Conservation (phyloP, 35 echinoderm and acorn worm species). For the Ophioderma brevispina region DNA sequence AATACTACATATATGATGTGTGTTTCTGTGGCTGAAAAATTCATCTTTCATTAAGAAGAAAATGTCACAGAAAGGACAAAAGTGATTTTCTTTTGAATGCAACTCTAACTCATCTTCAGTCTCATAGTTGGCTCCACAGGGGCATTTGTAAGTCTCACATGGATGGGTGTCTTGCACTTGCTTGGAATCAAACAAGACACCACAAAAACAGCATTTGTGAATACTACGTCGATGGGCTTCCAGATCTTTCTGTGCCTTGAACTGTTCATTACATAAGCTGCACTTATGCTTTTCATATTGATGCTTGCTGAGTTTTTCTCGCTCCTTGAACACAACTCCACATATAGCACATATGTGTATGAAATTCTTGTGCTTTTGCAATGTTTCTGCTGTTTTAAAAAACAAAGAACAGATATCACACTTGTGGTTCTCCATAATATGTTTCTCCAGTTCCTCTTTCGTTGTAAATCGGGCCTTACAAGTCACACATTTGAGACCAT, state of each 20-base stretch:
- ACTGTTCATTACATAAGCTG: background rate
- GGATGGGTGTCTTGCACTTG: background rate
- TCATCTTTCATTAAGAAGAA: slow-evolving; percentile 4
- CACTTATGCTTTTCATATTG: background rate
- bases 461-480: background rate
- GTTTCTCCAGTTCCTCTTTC: background rate
- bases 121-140: background rate
- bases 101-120: background rate
- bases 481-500: background rate
- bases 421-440: slow-evolving; percentile 1
- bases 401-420: background rate
- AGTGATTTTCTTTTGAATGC: background rate
- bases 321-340: background rate
- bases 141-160: background rate
- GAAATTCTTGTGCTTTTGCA: background rate
- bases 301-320: background rate
- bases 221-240: background rate
- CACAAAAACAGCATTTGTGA: background rate
- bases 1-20: background rate
- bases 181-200: background rate
- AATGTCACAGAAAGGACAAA: background rate
- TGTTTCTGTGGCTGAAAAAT: background rate
- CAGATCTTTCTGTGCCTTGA: background rate
- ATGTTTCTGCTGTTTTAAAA: background rate
- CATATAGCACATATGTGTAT: background rate